Evolutionary conservation across 1,140 invertebrate genomes (phyloP), one percentile per base, ranked within the genome.

Genomic region (Pentalonia nigronervosa): DNA sequence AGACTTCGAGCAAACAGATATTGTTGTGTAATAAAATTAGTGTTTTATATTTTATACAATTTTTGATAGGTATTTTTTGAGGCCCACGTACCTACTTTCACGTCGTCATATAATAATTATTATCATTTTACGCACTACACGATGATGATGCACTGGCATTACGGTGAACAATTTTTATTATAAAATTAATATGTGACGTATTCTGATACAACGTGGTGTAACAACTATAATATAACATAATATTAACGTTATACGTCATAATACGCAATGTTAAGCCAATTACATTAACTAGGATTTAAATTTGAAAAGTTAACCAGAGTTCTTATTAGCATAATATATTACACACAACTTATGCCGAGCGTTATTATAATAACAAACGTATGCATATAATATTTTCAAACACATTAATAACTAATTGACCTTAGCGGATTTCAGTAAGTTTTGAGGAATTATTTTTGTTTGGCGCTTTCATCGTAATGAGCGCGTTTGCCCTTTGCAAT

Each of bases 331-430:
- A 83, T 83, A 83, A 34, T 41, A 83, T 83, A 76, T 76, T 76
- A 76, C 60, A 83, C 81, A 83, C n/a, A 83, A 83, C 81, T 83
- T 83, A 83, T 41, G 7, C 60, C 60, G n/a, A 41, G 41, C 20
- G 81, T 83, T 83, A 41, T 41, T 23, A 41, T 83, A 83, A 36
- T 41, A 83, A 83, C n/a, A 34, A 83, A 83, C 20, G 81, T 83
- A 83, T 36, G 81, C 81, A 83, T 83, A 41, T 83, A 76, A 83
- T 83, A 83, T 83, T 36, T 83, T 83, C 81, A 83, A 41, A 83
- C 36, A 20, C 81, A 83, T 83, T 83, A 83, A 83, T 83, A 83
- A 83, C 81, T 41, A 83, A 83, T 83, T 83, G 36, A 83, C 81
- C 81, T 83, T 36, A 36, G 34, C n/a, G 81, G 81, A 83, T 76